phyloP scores from a whole-genome alignment of 2,797 vertebrate species.

The Dryobates pubescens region DNA sequence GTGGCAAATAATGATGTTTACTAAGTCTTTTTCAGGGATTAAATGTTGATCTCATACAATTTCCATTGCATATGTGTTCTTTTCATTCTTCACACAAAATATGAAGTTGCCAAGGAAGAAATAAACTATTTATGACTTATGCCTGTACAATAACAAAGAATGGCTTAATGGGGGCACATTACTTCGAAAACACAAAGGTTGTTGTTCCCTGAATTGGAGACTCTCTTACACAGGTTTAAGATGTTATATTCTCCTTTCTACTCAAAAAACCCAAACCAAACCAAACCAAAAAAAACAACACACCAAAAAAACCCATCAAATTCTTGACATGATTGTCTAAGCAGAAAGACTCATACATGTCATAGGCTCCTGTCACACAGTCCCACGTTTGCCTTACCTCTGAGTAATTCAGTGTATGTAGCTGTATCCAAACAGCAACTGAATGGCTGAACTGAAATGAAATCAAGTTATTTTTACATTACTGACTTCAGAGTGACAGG shows the following conservation, averaged over 20 bases:
- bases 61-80: neutral
- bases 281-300: too few species aligned
- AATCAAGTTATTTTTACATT: neutral
- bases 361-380: neutral
- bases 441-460: neutral
- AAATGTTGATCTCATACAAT: conserved; percentile 7
- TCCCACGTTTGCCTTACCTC: neutral
- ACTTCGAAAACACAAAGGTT: neutral
- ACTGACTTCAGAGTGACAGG: neutral
- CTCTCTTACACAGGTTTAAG: neutral
- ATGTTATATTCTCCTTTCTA: neutral
- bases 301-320: neutral
- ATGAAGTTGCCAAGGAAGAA: conserved; percentile 11
- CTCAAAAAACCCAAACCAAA: neutral
- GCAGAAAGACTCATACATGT: neutral
- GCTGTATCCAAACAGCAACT: neutral
- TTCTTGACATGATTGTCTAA: neutral
- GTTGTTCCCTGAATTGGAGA: neutral
- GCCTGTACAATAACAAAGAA: conserved; percentile 14
- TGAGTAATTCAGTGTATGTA: neutral
- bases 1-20: neutral
- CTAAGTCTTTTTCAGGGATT: neutral
- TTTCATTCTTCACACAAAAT: neutral
- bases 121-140: conserved; percentile 51
- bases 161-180: conserved; percentile 34